phyloP scores from a whole-genome alignment of 2,113 vertebrate genomes.

The Rynchops niger region DNA sequence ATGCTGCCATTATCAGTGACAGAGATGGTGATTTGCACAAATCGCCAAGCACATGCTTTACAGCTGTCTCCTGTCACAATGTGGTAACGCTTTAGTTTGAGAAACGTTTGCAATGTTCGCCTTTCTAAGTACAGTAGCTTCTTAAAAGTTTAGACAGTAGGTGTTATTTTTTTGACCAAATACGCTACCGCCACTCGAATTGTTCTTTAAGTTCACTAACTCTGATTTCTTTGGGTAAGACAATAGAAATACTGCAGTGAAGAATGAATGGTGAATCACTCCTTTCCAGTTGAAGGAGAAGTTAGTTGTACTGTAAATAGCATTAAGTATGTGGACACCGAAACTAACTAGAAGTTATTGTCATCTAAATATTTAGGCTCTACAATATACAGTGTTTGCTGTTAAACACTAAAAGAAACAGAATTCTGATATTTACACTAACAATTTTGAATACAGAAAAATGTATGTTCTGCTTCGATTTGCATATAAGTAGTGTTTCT shows the following conservation, averaged over 20 bases:
- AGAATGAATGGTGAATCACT: constrained; percentile 39
- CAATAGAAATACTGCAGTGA: constrained; percentile 41
- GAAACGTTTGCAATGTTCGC: constrained; percentile 34
- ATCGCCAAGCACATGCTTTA: background rate
- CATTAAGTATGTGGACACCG: constrained; percentile 48
- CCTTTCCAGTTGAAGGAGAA: constrained; percentile 35
- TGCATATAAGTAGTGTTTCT: constrained; percentile 43
- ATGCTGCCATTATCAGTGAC: background rate
- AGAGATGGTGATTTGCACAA: background rate
- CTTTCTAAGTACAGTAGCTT: constrained; percentile 40
- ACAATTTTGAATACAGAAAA: constrained; percentile 41
- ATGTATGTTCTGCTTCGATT: constrained; percentile 49
- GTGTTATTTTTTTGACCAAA: constrained; percentile 65
- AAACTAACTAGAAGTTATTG: constrained; percentile 55
- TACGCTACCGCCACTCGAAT: constrained; percentile 11
- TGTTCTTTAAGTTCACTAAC: background rate
- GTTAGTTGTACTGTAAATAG: constrained; percentile 63
- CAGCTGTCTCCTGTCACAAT: background rate
- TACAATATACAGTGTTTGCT: constrained; percentile 43
- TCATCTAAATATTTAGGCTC: constrained; percentile 58
- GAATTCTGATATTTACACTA: constrained; percentile 40
- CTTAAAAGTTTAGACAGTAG: constrained; percentile 35
- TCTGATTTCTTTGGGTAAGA: constrained; percentile 39
- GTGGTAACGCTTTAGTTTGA: constrained; percentile 19
- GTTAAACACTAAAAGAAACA: constrained; percentile 37